A percentile compares a stretch with the other conserved stretches of the same genome.
These are phyloP conservation scores for Sigmodon hispidus DNA, from an alignment of 2,113 vertebrate genomes.

Conservation along the genomic window DNA sequence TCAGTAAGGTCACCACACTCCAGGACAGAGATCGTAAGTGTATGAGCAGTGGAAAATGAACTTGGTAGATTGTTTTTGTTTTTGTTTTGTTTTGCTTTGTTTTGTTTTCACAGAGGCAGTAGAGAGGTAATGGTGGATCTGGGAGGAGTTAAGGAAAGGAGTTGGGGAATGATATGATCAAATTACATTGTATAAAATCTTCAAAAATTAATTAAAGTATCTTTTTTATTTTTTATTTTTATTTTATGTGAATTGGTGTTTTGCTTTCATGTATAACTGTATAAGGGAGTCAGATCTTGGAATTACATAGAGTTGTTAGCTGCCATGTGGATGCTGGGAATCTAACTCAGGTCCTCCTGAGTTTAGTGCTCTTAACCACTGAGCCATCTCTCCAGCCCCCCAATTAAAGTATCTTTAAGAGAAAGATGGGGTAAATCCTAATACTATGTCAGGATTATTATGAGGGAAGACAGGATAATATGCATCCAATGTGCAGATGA, in stretches of 20 bases:
- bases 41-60: background rate
- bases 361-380: no score
- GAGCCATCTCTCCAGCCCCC: no score
- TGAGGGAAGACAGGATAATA: background rate
- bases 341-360: no score
- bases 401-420: background rate
- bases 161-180: background rate
- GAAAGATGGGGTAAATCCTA: background rate
- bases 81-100: background rate
- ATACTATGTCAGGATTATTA: background rate
- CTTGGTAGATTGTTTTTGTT: background rate
- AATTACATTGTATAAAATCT: background rate
- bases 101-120: background rate
- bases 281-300: no score
- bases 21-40: background rate
- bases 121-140: background rate
- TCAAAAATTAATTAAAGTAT: background rate
- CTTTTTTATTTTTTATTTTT: no score
- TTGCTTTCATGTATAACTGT: no score
- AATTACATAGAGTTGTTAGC: no score
- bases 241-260: no score
- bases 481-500: background rate
- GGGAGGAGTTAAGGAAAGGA: background rate
- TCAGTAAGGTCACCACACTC: background rate
- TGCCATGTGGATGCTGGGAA: no score